Evolutionary conservation across 2,113 vertebrate species (phyloP), one percentile per base, ranked within the genome.

Genomic region (Cyprinodon variegatus): DNA sequence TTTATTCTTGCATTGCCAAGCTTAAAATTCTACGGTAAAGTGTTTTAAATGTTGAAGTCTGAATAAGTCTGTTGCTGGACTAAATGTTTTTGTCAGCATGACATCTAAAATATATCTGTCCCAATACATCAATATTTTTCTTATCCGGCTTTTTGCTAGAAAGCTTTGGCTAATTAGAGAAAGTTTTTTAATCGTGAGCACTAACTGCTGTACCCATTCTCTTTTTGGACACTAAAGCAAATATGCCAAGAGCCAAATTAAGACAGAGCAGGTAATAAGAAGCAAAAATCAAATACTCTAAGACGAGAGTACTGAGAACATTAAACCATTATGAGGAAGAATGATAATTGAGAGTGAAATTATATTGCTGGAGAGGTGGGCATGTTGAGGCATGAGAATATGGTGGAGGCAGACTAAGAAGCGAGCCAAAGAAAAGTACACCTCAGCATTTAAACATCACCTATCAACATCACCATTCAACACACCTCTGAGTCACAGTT

Each of bases 301-400:
- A 14, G 70, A 61, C 66, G 11, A 59, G 65, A 68, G 11, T 20
- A 79, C 39, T n/a, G 53, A 63, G 70, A 63, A 50, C 64, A 74
- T 72, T 50, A 88, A 64, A 77, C 72, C 69, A 83, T 79, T 79
- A 70, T 62, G 73, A 64, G 85, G 74, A 76, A 71, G 74, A 78
- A 74, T 64, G 61, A 76, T 82, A 75, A 76, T 74, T 74, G 76
- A 78, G 68, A 85, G 68, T 45, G 65, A 46, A 81, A 68, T 60
- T 53, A 50, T 77, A 66, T 76, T 77, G 79, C 13, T 67, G 37
- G 65, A 78, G 62, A 86, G 50, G 76, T 78, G 62, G 79, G 76
- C 79, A 59, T 78, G 83, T 61, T 78, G 57, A 86, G 76, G 79
- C 68, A 82, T 71, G 64, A 45, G 57, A 86, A 62, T 53, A 0